phyloP scores from a whole-genome alignment of 2,113 vertebrate genomes.

The Clupea harengus region DNA sequence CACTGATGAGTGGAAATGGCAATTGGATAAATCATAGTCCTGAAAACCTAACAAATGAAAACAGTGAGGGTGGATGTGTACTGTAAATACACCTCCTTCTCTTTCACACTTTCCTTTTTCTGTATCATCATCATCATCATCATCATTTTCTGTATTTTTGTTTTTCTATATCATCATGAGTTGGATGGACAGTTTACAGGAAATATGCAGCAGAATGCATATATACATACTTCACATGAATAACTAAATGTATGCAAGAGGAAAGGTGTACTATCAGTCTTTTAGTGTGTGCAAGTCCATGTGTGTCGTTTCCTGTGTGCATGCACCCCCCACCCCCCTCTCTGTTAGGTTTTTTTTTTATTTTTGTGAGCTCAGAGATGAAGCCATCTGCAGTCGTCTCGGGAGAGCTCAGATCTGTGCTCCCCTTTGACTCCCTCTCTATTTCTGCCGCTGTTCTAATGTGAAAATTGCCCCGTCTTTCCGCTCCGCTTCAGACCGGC shows the following conservation, averaged over 20 bases:
- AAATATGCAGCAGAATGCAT: neutral
- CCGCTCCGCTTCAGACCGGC: slow-evolving; percentile 71
- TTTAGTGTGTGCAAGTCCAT: neutral
- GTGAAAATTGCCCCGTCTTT: slow-evolving; percentile 71
- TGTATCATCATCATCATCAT: neutral
- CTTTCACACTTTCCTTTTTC: neutral
- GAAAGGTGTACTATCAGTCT: neutral
- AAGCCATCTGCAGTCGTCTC: slow-evolving; percentile 68
- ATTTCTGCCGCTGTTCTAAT: slow-evolving; percentile 63
- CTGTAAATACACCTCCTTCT: neutral
- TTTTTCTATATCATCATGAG: neutral
- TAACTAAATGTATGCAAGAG: neutral
- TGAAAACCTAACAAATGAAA: neutral
- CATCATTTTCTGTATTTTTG: neutral
- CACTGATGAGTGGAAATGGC: neutral
- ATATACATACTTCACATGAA: neutral
- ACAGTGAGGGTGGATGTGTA: neutral
- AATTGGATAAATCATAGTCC: neutral
- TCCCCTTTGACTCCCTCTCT: slow-evolving; percentile 54
- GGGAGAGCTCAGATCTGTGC: slow-evolving; percentile 59
- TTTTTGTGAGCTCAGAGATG: slow-evolving; percentile 60
- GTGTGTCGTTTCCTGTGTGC: neutral
- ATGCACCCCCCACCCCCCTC: neutral
- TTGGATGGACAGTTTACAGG: neutral
- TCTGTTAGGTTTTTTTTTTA: neutral